phyloP scores from a whole-genome alignment of 2,113 vertebrate species.

The Balaeniceps rex region DNA sequence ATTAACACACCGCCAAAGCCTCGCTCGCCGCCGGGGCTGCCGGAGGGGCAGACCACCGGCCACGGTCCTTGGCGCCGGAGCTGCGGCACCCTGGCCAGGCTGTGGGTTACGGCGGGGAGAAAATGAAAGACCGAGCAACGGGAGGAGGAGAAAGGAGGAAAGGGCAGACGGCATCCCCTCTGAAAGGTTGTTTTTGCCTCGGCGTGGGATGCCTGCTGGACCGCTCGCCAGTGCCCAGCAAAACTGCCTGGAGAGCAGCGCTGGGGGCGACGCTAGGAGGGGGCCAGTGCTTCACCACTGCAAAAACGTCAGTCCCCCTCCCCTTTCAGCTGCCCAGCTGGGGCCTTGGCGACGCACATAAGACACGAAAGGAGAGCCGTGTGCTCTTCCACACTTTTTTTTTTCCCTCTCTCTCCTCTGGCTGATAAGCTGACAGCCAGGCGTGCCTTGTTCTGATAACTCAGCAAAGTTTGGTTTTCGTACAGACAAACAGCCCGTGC shows the following conservation, averaged over 20 bases:
- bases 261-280: background rate
- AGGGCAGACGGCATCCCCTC: conserved; percentile 5
- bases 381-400: background rate
- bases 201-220: conserved; percentile 29
- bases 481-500: background rate
- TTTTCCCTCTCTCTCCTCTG: background rate
- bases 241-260: background rate
- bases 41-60: conserved; percentile 50
- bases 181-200: conserved; percentile 34
- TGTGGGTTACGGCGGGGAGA: conserved; percentile 25
- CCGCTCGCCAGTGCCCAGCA: background rate
- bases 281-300: background rate
- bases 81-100: conserved; percentile 53
- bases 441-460: background rate
- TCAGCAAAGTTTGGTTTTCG: background rate
- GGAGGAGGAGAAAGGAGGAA: background rate
- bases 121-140: background rate
- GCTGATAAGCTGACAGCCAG: background rate
- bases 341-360: fast-evolving
- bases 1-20: conserved; percentile 69
- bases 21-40: conserved; percentile 29
- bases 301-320: background rate
- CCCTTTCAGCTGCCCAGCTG: background rate
- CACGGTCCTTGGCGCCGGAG: conserved; percentile 48
- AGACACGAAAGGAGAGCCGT: background rate